These are phyloP conservation scores for Eubasilissa regina DNA, from an alignment of 1,140 invertebrate genomes.

Conservation along the genomic window DNA sequence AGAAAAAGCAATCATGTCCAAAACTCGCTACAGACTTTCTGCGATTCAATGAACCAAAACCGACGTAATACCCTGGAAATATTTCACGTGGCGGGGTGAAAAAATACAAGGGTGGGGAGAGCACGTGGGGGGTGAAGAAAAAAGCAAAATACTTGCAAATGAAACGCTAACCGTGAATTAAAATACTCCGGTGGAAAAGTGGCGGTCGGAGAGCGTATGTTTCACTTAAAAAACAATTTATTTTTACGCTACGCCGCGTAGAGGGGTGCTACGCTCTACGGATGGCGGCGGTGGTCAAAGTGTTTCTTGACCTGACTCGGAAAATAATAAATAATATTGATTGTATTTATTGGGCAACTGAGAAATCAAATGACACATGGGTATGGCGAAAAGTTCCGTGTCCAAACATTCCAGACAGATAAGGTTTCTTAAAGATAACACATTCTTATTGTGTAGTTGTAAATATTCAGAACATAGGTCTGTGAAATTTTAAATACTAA, in stretches of 20 bases:
- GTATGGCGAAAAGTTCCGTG: too few relatives aligned
- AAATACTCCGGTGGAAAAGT: slow-evolving; percentile 40
- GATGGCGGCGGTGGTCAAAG: not conserved
- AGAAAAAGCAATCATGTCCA: slow-evolving; percentile 1
- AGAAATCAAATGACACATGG: too few relatives aligned
- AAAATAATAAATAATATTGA: too few relatives aligned
- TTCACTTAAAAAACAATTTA: slow-evolving; percentile 61
- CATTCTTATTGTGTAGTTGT: too few relatives aligned
- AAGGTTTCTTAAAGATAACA: too few relatives aligned
- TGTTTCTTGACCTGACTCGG: not conserved
- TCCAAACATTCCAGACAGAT: too few relatives aligned
- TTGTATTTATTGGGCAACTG: too few relatives aligned
- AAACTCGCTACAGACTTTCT: not conserved
- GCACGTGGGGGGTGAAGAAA: slow-evolving; percentile 1
- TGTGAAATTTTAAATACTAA: too few relatives aligned
- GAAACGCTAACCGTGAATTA: slow-evolving; percentile 41
- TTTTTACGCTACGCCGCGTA: slow-evolving; percentile 46
- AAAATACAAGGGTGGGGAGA: not conserved
- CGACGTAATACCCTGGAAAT: not conserved
- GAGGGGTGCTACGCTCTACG: not conserved
- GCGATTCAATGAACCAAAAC: slow-evolving; percentile 16
- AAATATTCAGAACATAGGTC: too few relatives aligned
- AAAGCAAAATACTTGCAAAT: slow-evolving; percentile 40
- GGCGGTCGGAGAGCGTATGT: slow-evolving; percentile 53
- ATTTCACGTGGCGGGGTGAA: not conserved